Conservation (phyloP, 1,140 invertebrate genomes). For the Pygmarrhopalites habei region DNA sequence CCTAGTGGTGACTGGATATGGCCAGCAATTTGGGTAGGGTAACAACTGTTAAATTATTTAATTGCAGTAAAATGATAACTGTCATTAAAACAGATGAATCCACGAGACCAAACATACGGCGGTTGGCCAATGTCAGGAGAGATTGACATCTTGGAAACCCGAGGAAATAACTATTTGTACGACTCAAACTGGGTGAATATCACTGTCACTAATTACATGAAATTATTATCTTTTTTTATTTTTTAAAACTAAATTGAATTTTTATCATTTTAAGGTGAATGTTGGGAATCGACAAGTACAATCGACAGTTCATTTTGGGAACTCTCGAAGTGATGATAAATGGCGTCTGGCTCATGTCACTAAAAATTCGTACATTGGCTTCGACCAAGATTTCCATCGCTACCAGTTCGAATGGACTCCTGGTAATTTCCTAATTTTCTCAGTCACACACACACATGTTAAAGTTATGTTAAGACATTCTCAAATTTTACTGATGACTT, state of each 20-base stretch:
- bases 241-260: slow-evolving; percentile 9
- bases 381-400: slow-evolving; percentile 45
- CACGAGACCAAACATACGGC: slow-evolving; percentile 44
- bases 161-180: slow-evolving; percentile 43
- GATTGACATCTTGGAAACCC: slow-evolving; percentile 40
- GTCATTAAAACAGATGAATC: too few species aligned
- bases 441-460: too few species aligned
- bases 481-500: too few species aligned
- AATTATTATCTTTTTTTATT: background rate
- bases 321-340: slow-evolving; percentile 48
- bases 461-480: too few species aligned
- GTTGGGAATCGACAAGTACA: slow-evolving; percentile 43
- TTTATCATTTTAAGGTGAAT: background rate
- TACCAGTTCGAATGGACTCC: slow-evolving; percentile 44
- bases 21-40: too few species aligned
- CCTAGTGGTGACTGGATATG: slow-evolving; percentile 70
- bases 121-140: slow-evolving; percentile 49
- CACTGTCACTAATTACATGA: too few species aligned
- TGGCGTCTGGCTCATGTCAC: slow-evolving; percentile 49
- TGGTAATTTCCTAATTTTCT: too few species aligned
- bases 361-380: slow-evolving; percentile 45
- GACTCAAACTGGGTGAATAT: slow-evolving; percentile 48
- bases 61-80: too few species aligned
- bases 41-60: too few species aligned
- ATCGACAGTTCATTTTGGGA: slow-evolving; percentile 57